A percentile compares a stretch with the other conserved stretches of the same genome.
Evolutionary conservation across 2,888 invertebrate genomes (phyloP).

Genomic region (Hydrotaea cyrtoneurina): DNA sequence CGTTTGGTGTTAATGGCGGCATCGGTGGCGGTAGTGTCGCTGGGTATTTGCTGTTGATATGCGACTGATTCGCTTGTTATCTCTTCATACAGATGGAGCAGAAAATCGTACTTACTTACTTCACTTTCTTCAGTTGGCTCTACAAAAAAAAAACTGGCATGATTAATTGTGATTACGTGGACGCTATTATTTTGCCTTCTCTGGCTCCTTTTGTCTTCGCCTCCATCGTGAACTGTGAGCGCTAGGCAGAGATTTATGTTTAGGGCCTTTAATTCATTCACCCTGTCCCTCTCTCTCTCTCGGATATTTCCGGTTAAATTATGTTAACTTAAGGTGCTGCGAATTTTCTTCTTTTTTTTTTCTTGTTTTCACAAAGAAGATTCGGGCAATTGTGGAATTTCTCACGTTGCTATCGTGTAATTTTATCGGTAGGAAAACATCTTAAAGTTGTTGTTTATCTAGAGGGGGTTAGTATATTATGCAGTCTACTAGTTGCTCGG

Average conservation of each 20-base stretch:
- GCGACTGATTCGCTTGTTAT: background rate
- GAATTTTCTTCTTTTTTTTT: slow-evolving; percentile 8
- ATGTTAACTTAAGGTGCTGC: background rate
- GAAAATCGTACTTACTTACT: too few relatives aligned
- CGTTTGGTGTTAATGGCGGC: slow-evolving; percentile 8
- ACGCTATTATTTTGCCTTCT: slow-evolving; percentile 38
- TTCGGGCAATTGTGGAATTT: slow-evolving; percentile 40
- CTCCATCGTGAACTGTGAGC: background rate
- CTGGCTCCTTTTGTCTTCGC: background rate
- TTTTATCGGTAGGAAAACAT: slow-evolving; percentile 28
- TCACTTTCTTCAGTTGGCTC: too few relatives aligned
- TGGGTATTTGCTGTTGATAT: background rate
- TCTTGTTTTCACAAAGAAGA: background rate
- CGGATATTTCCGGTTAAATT: slow-evolving; percentile 16
- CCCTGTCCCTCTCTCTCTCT: background rate
- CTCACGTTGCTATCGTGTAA: slow-evolving; percentile 63
- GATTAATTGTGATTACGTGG: slow-evolving; percentile 65
- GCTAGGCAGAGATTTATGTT: slow-evolving; percentile 18
- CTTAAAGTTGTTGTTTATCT: background rate
- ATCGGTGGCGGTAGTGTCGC: background rate
- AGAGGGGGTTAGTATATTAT: background rate
- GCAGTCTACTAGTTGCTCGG: too few relatives aligned
- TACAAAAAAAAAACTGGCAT: too few relatives aligned
- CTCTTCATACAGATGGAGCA: slow-evolving; percentile 31
- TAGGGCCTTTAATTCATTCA: background rate